Evolutionary conservation across 2,888 invertebrate genomes (phyloP).

Genomic region (Sesia bembeciformis): DNA sequence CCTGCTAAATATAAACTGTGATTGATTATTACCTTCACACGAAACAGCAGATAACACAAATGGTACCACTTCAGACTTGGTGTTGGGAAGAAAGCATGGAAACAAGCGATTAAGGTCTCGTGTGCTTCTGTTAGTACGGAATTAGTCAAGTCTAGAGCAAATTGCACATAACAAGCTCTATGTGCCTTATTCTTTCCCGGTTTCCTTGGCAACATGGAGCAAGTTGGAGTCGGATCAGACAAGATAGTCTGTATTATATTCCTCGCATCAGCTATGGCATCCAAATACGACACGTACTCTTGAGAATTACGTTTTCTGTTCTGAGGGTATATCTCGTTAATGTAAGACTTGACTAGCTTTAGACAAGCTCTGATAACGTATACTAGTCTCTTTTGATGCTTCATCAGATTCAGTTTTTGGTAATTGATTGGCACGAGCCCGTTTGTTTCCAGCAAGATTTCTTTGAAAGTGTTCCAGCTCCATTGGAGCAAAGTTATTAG

Average conservation of each 20-base stretch:
- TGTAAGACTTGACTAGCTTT: conserved; percentile 86
- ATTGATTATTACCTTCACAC: conserved; percentile 70
- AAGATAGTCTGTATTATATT: conserved; percentile 87
- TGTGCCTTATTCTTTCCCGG: conserved; percentile 54
- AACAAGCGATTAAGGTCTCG: conserved; percentile 91
- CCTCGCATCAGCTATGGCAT: conserved; percentile 89
- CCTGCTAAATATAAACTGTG: too few species aligned
- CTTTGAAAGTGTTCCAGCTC: conserved; percentile 91
- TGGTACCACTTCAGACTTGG: conserved; percentile 94
- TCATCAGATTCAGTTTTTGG: conserved; percentile 69
- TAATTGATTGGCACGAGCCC: conserved; percentile 59
- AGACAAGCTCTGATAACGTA: conserved; percentile 90
- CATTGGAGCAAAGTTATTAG: conserved; percentile 89
- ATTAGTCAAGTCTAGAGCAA: conserved; percentile 76
- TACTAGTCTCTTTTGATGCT: conserved; percentile 87
- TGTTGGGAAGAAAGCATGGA: conserved; percentile 97
- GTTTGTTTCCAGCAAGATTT: conserved; percentile 46
- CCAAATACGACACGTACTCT: conserved; percentile 87
- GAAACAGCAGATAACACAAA: conserved; percentile 86
- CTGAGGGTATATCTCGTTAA: conserved; percentile 93
- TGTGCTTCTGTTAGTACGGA: conserved; percentile 92
- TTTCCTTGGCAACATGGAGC: conserved; percentile 41
- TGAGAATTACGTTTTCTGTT: conserved; percentile 57
- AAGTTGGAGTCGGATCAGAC: conserved; percentile 76
- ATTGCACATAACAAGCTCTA: conserved; percentile 54